phyloP scores from a whole-genome alignment of 2,797 vertebrate genomes.

The Neomorphus geoffroyi region DNA sequence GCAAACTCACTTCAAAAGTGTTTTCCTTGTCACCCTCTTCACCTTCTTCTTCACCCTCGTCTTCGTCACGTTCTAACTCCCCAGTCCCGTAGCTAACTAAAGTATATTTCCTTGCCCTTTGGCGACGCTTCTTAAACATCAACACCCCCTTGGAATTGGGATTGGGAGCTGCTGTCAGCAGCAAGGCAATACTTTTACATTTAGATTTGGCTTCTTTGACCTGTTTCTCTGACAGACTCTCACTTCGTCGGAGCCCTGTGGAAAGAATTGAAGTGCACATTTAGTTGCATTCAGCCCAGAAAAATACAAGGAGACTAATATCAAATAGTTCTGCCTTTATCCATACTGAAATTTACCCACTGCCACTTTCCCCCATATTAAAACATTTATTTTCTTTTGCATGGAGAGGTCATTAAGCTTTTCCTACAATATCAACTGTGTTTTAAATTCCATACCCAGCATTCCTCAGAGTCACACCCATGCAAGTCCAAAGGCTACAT shows the following conservation, averaged over 20 bases:
- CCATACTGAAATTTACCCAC: background rate
- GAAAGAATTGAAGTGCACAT: background rate
- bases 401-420: background rate
- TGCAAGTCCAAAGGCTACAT: background rate
- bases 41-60: conserved; percentile 77
- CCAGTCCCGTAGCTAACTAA: conserved; percentile 98
- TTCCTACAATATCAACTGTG: background rate
- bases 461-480: background rate
- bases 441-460: conserved; percentile 2
- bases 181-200: conserved; percentile 97
- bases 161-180: conserved; percentile 91
- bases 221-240: conserved; percentile 96
- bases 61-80: conserved; percentile 84
- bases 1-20: conserved; percentile 84
- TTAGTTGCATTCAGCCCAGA: background rate
- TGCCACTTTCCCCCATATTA: background rate
- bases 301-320: background rate
- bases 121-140: conserved; percentile 98
- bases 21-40: conserved; percentile 78
- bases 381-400: background rate
- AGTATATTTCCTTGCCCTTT: conserved; percentile 94
- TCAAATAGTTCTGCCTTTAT: background rate
- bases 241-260: conserved; percentile 91
- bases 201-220: conserved; percentile 98
- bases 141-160: conserved; percentile 96